A percentile compares a stretch with the other conserved stretches of the same genome.
phyloP scores from a whole-genome alignment of 2,113 vertebrate species.

The Equus przewalskii region DNA sequence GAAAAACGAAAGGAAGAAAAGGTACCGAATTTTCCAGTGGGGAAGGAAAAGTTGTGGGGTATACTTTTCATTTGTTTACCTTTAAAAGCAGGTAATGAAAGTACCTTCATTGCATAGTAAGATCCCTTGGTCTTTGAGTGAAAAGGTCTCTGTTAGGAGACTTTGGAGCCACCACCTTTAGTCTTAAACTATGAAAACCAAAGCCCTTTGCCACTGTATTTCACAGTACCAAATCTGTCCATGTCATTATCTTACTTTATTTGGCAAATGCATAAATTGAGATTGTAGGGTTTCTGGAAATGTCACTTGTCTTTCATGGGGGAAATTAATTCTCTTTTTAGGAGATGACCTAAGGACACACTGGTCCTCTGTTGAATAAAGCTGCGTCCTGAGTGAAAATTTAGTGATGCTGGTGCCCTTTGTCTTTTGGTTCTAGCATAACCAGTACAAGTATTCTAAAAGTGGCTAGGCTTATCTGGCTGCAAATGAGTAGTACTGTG shows the following conservation, averaged over 20 bases:
- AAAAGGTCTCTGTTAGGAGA: neutral
- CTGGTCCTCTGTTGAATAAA: neutral
- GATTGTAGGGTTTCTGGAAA: neutral
- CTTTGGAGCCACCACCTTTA: neutral
- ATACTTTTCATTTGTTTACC: conserved; percentile 44
- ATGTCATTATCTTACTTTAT: neutral
- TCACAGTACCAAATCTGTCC: neutral
- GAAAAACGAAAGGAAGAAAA: conserved; percentile 97
- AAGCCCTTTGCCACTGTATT: neutral
- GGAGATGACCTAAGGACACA: neutral
- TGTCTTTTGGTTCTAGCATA: neutral
- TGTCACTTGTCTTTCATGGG: conserved; percentile 8
- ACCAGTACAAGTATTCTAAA: neutral
- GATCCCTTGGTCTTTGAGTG: neutral
- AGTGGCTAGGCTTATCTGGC: neutral
- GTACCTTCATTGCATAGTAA: neutral
- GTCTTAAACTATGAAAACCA: conserved; percentile 13
- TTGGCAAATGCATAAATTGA: neutral
- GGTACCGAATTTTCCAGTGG: conserved; percentile 85
- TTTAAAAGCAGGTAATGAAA: conserved; percentile 25
- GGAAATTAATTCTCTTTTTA: conserved; percentile 27
- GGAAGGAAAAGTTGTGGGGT: neutral
- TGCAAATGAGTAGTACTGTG: neutral
- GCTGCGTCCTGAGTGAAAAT: conserved; percentile 34
- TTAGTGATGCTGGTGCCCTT: neutral